These are phyloP conservation scores for Chrysopilus asiliformis DNA, from an alignment of 2,888 invertebrate genomes.

Conservation along the genomic window DNA sequence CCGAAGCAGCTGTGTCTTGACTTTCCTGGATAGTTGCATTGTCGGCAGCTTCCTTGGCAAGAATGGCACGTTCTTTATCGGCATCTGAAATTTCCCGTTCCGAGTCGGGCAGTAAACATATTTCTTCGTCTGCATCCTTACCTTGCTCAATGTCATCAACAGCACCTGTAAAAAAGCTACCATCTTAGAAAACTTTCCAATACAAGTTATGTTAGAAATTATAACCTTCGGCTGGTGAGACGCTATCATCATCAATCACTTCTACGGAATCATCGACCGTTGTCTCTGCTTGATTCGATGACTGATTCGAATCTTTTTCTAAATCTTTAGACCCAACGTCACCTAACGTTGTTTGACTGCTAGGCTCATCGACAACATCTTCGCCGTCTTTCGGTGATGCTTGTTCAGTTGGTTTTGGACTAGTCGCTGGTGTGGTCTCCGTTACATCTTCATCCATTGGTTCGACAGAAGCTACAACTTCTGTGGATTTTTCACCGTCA, in stretches of 20 bases:
- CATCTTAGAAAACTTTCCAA: neutral
- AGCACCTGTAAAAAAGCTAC: constrained; percentile 28
- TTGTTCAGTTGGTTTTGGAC: too few species aligned
- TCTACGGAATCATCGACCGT: neutral
- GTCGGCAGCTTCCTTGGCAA: constrained; percentile 31
- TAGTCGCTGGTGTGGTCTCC: too few species aligned
- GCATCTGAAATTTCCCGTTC: constrained; percentile 53
- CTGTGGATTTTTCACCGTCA: constrained; percentile 12
- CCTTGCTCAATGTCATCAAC: constrained; percentile 38
- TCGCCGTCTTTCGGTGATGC: too few species aligned
- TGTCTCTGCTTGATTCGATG: too few species aligned
- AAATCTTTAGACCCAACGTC: too few species aligned
- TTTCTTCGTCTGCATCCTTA: constrained; percentile 50
- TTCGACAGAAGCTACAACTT: neutral
- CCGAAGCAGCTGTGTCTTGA: too few species aligned
- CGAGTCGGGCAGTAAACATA: constrained; percentile 55
- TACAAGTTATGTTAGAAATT: neutral
- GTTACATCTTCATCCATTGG: constrained; percentile 5
- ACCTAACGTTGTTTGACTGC: neutral
- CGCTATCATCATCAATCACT: neutral
- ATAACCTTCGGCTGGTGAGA: neutral
- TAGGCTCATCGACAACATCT: constrained; percentile 8
- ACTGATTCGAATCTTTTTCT: too few species aligned
- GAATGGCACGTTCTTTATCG: constrained; percentile 46
- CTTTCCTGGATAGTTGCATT: too few species aligned